phyloP scores from a whole-genome alignment of 2,797 vertebrate species.

The Myripristis murdjan region DNA sequence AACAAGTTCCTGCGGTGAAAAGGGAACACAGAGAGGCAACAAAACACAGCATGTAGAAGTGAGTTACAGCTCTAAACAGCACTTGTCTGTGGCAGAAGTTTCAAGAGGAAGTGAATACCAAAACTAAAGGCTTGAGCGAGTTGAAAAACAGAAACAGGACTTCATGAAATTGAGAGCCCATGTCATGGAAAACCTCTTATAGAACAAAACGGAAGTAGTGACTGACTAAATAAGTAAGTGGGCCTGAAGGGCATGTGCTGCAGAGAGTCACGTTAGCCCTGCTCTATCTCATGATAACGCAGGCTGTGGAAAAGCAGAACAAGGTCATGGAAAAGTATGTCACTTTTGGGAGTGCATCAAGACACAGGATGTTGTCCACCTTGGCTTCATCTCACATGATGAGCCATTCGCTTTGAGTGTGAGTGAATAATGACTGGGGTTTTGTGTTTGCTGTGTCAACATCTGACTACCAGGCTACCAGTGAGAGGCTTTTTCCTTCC shows the following conservation, averaged over 20 bases:
- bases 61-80: neutral
- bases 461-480: neutral
- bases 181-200: constrained; percentile 60
- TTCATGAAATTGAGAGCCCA: constrained; percentile 29
- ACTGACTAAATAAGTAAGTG: constrained; percentile 9
- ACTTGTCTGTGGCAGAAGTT: constrained; percentile 55
- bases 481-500: neutral
- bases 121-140: constrained; percentile 24
- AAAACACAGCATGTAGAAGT: constrained; percentile 4
- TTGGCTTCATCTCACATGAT: neutral
- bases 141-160: constrained; percentile 52
- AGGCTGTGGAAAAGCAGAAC: constrained; percentile 13
- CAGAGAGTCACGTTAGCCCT: neutral
- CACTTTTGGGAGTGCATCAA: neutral
- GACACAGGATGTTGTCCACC: neutral
- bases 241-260: neutral
- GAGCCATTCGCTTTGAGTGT: neutral
- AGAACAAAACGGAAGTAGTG: constrained; percentile 39
- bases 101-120: constrained; percentile 71
- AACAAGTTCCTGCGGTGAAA: constrained; percentile 10
- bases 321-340: constrained; percentile 35
- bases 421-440: neutral
- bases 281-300: constrained; percentile 35
- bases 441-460: neutral
- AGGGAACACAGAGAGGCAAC: neutral